phyloP scores from a whole-genome alignment of 2,113 vertebrate genomes.

The Sinocyclocheilus rhinocerous region DNA sequence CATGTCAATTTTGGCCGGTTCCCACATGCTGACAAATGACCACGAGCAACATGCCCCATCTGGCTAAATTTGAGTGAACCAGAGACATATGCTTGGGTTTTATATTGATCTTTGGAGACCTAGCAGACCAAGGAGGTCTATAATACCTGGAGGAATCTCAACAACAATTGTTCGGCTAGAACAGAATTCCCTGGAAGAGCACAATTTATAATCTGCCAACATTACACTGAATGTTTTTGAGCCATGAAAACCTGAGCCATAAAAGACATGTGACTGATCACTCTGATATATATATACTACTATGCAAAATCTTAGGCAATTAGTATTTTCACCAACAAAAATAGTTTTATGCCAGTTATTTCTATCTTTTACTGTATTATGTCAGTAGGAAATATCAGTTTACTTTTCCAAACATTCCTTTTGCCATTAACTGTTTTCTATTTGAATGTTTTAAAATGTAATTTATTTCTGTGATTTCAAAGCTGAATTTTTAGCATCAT shows the following conservation, averaged over 20 bases:
- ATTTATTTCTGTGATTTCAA: too few relatives aligned
- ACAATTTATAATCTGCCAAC: not conserved
- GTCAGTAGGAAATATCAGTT: too few relatives aligned
- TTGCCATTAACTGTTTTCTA: too few relatives aligned
- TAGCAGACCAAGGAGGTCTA: not conserved
- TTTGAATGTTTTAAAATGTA: too few relatives aligned
- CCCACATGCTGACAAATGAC: slow-evolving; percentile 11
- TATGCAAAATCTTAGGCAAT: too few relatives aligned
- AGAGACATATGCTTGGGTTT: slow-evolving; percentile 1
- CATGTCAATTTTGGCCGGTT: not conserved
- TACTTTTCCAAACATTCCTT: too few relatives aligned
- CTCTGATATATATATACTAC: not conserved
- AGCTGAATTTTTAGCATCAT: too few relatives aligned
- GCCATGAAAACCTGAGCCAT: not conserved
- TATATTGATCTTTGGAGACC: not conserved
- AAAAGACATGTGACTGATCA: not conserved
- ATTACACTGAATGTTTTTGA: not conserved
- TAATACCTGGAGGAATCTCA: not conserved
- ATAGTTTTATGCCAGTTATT: too few relatives aligned
- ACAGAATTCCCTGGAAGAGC: not conserved
- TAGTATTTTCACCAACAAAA: too few relatives aligned
- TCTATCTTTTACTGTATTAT: too few relatives aligned
- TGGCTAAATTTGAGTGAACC: not conserved
- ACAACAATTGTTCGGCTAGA: not conserved
- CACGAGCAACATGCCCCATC: not conserved